phyloP scores from a whole-genome alignment of 2,113 vertebrate species.

The Nerophis lumbriciformis region DNA sequence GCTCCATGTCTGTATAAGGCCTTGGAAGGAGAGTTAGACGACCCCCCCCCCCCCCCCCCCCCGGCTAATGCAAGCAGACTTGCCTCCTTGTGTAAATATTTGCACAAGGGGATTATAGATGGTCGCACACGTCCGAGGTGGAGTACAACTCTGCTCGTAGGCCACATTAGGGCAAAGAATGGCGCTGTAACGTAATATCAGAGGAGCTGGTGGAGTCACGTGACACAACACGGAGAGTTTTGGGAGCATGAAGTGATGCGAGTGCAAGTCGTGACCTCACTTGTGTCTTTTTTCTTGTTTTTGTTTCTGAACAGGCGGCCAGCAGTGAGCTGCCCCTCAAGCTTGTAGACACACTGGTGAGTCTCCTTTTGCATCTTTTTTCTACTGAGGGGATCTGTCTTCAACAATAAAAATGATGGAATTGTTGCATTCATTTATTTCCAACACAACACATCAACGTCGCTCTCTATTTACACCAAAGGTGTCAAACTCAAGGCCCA shows the following conservation, averaged over 20 bases:
- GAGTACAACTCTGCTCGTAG: conserved; percentile 31
- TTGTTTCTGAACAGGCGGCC: conserved; percentile 60
- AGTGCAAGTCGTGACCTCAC: conserved; percentile 14
- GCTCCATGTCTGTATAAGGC: conserved; percentile 60
- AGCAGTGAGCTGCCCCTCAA: conserved; percentile 74
- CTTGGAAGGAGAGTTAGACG: conserved; percentile 31
- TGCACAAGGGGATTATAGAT: conserved; percentile 52
- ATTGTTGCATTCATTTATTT: no score
- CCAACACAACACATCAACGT: no score
- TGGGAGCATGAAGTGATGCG: background rate
- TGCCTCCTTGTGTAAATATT: conserved; percentile 67
- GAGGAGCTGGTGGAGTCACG: background rate
- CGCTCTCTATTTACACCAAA: no score
- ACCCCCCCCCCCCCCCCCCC: conserved; percentile 45
- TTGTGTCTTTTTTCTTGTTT: conserved; percentile 40
- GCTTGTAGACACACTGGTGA: conserved; percentile 80
- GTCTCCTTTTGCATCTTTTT: conserved; percentile 33
- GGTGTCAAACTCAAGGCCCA: no score
- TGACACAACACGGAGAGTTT: background rate
- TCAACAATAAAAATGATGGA: no score
- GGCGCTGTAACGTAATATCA: conserved; percentile 16
- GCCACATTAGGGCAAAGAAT: conserved; percentile 64
- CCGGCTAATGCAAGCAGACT: conserved; percentile 50
- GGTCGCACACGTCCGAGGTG: conserved; percentile 50
- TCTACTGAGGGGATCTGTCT: background rate